Evolutionary conservation across 92 coral and sea anemone genomes (phyloP).

Genomic region (Micromussa lordhowensis): DNA sequence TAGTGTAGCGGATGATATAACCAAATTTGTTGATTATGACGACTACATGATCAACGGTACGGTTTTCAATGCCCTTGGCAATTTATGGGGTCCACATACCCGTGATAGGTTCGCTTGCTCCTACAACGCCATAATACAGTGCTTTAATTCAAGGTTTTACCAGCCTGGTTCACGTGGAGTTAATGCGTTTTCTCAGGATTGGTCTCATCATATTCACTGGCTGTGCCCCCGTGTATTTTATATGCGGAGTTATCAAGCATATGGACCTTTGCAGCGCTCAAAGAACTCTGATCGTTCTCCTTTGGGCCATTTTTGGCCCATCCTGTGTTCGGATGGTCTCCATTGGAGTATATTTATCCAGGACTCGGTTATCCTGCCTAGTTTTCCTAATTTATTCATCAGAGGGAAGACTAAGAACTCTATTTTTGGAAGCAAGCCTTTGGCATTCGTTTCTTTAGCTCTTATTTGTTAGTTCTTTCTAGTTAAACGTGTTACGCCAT

Average conservation of each 20-base stretch:
- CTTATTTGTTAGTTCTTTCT: too few relatives aligned
- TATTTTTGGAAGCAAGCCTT: conserved; percentile 48
- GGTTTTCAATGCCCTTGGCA: too few relatives aligned
- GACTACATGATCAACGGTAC: too few relatives aligned
- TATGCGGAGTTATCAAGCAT: too few relatives aligned
- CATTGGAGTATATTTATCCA: conserved; percentile 50
- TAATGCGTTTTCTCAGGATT: conserved; percentile 65
- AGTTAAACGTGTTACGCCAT: too few relatives aligned
- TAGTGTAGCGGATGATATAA: too few relatives aligned
- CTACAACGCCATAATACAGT: background rate
- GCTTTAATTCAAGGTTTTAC: conserved; percentile 50
- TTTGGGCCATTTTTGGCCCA: conserved; percentile 58
- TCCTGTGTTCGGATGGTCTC: conserved; percentile 31
- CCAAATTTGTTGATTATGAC: too few relatives aligned
- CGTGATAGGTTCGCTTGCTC: background rate
- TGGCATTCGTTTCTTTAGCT: too few relatives aligned
- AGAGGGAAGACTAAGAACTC: conserved; percentile 56
- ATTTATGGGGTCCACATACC: too few relatives aligned
- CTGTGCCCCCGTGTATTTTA: conserved; percentile 27
- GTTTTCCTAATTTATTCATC: conserved; percentile 37
- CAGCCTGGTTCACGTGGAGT: conserved; percentile 60
- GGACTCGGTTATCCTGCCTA: conserved; percentile 54
- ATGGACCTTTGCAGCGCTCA: too few relatives aligned
- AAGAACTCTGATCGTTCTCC: too few relatives aligned
- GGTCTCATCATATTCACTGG: conserved; percentile 41